phyloP scores from a whole-genome alignment of 2,888 invertebrate genomes.

The Calameuta pallipes region DNA sequence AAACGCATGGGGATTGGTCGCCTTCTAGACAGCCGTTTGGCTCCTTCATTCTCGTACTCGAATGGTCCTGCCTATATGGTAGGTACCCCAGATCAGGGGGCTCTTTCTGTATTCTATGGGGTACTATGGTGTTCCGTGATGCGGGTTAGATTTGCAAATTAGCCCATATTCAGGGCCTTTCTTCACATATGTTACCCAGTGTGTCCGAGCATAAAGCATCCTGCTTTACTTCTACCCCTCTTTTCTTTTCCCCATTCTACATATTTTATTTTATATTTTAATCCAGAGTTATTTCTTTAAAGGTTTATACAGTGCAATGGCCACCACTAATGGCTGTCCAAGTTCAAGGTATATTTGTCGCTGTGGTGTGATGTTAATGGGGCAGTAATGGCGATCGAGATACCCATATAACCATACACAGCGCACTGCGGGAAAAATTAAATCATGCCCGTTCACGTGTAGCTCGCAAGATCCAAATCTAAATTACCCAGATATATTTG shows the following conservation, averaged over 20 bases:
- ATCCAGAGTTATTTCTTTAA: not conserved
- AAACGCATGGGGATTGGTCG: constrained; percentile 21
- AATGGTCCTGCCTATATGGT: not conserved
- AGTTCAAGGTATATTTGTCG: not conserved
- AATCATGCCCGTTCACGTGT: not conserved
- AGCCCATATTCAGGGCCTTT: not conserved
- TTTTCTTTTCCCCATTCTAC: not conserved
- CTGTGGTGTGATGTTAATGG: not conserved
- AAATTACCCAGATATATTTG: constrained; percentile 37
- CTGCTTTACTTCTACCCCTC: not conserved
- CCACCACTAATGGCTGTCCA: not conserved
- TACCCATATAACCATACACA: not conserved
- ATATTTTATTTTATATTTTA: not conserved
- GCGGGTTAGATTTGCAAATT: not conserved
- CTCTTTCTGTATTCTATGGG: not conserved
- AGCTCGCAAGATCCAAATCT: constrained; percentile 37
- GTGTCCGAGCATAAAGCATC: not conserved
- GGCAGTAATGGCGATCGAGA: not conserved
- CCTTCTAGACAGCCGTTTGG: constrained; percentile 2
- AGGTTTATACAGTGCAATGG: not conserved
- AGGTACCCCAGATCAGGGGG: not conserved
- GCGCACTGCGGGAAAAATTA: not conserved
- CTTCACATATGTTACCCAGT: not conserved
- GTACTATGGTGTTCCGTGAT: not conserved
- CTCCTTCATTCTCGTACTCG: not conserved